Evolutionary conservation across 2,113 vertebrate genomes (phyloP).

Genomic region (Hemiprocne comata): DNA sequence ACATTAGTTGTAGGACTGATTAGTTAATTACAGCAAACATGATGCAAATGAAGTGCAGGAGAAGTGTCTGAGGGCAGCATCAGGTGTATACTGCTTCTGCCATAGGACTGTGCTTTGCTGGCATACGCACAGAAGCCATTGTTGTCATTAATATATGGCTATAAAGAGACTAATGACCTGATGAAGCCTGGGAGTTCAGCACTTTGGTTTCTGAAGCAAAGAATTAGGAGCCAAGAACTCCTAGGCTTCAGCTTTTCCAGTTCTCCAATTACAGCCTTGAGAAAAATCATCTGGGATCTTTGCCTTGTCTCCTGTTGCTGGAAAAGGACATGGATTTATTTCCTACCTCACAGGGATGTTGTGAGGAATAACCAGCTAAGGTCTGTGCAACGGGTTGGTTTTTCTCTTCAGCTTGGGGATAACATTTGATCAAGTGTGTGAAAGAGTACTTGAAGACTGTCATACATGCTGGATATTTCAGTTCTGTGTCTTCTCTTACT

Average conservation of each 20-base stretch:
- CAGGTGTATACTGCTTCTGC: not conserved
- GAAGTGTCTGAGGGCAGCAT: not conserved
- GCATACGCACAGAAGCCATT: constrained; percentile 31
- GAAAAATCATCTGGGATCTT: not conserved
- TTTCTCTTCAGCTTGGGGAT: constrained; percentile 6
- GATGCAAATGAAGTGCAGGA: not conserved
- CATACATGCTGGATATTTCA: not conserved
- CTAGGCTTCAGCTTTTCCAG: not conserved
- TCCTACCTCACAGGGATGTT: constrained; percentile 53
- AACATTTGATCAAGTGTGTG: not conserved
- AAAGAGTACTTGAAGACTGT: not conserved
- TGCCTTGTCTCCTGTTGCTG: constrained; percentile 4
- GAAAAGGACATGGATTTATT: constrained; percentile 4
- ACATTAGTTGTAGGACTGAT: not conserved
- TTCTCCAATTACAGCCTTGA: constrained; percentile 27
- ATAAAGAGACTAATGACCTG: not conserved
- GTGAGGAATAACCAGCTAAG: constrained; percentile 24
- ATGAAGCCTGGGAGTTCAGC: not conserved
- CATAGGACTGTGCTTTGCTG: constrained; percentile 3
- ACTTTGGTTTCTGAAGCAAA: constrained; percentile 14
- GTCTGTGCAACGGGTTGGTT: not conserved
- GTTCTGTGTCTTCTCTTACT: not conserved
- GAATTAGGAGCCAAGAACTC: constrained; percentile 2
- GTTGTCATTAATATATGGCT: not conserved
- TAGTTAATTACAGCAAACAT: not conserved